phyloP scores from a whole-genome alignment of 2,888 invertebrate genomes.

The Oscheius onirici region DNA sequence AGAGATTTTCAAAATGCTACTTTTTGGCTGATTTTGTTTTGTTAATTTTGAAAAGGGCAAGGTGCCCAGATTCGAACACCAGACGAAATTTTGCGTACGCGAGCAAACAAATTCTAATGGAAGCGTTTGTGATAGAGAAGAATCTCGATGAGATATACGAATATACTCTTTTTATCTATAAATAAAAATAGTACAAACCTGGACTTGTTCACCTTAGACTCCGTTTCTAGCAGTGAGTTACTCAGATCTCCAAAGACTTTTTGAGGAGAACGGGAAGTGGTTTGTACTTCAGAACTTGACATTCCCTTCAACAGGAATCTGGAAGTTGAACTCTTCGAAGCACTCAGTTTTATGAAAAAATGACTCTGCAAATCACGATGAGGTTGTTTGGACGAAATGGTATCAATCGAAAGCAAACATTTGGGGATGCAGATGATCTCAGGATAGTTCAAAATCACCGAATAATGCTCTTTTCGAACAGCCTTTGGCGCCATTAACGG shows the following conservation, averaged over 20 bases:
- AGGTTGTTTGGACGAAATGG: no score
- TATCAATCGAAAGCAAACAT: no score
- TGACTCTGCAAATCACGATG: no score
- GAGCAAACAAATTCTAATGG: not conserved
- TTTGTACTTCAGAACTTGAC: not conserved
- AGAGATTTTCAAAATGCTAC: not conserved
- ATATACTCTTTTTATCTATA: no score
- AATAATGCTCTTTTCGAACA: no score
- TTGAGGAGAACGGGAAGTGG: not conserved
- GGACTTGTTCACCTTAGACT: not conserved
- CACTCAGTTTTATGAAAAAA: not conserved
- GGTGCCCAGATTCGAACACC: not conserved
- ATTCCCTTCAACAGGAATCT: not conserved
- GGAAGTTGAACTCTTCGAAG: not conserved
- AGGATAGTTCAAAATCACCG: no score
- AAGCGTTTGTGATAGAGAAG: not conserved
- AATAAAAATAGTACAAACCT: no score
- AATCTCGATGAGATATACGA: no score
- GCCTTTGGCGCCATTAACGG: no score
- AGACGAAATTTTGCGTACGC: slow-evolving; percentile 19
- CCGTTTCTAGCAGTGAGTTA: not conserved
- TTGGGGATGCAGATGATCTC: no score
- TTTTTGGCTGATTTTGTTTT: not conserved
- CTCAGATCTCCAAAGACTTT: slow-evolving; percentile 9
- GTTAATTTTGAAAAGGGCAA: slow-evolving; percentile 10